A percentile compares a stretch with the other conserved stretches of the same genome.
phyloP scores from a whole-genome alignment of 1,140 invertebrate genomes.

The Potamilus streckersoni region DNA sequence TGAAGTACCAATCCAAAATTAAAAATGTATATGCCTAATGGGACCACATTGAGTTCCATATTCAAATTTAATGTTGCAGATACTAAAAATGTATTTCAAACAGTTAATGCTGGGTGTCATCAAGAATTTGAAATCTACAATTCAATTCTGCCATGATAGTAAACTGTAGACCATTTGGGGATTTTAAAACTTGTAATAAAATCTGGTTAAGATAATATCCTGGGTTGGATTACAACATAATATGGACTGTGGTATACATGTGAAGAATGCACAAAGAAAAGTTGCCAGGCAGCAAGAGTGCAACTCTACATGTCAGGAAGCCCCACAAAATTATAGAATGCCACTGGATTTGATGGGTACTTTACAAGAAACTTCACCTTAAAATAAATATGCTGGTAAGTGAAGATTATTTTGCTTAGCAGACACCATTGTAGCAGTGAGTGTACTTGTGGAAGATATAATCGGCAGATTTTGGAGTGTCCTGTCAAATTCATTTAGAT shows the following conservation, averaged over 20 bases:
- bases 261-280: conserved; percentile 7
- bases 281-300: neutral
- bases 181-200: neutral
- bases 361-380: neutral
- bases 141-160: too few relatives aligned
- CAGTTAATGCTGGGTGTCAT: conserved; percentile 1
- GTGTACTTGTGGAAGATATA: conserved; percentile 51
- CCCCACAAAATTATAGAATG: conserved; percentile 18
- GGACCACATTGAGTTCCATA: too few relatives aligned
- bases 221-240: neutral
- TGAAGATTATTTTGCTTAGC: conserved; percentile 46
- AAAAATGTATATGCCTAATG: too few relatives aligned
- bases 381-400: conserved; percentile 45
- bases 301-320: neutral
- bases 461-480: conserved; percentile 61
- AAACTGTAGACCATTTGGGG: conserved; percentile 3
- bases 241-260: conserved; percentile 1
- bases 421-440: conserved; percentile 45
- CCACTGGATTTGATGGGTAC: conserved; percentile 14
- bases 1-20: too few relatives aligned
- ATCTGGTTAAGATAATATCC: conserved; percentile 6
- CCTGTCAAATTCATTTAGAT: conserved; percentile 56
- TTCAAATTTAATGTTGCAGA: neutral
- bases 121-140: neutral
- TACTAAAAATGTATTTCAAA: neutral